These are phyloP conservation scores for Callithrix jacchus DNA, from an alignment of 2,113 vertebrate species.

Conservation along the genomic window DNA sequence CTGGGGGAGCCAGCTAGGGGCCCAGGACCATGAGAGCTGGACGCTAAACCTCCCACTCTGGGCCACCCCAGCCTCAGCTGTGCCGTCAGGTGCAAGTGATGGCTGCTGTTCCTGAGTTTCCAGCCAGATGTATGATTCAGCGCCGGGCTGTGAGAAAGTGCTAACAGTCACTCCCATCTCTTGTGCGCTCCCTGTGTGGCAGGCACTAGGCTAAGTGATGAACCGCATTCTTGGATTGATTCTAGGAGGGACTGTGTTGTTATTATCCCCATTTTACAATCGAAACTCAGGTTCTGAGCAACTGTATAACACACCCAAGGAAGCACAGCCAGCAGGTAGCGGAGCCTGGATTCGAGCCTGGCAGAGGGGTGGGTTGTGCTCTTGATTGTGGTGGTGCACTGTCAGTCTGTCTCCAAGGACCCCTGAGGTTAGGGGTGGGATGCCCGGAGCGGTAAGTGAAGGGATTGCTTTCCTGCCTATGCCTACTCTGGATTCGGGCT, in stretches of 20 bases:
- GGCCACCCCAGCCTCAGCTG: neutral
- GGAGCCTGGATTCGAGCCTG: neutral
- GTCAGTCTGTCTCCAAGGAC: fast-evolving
- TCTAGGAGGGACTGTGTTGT: neutral
- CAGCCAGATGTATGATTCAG: neutral
- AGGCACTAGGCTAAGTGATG: fast-evolving
- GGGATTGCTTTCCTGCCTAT: neutral
- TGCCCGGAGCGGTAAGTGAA: neutral
- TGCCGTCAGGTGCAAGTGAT: fast-evolving
- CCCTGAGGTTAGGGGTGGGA: neutral
- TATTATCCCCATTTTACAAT: neutral
- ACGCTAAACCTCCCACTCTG: neutral
- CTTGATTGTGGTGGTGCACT: neutral
- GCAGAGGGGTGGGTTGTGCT: neutral
- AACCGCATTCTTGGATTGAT: neutral
- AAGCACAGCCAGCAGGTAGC: neutral
- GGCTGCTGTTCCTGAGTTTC: neutral
- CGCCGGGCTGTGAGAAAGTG: neutral
- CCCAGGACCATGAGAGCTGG: neutral
- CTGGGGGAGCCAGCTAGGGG: neutral
- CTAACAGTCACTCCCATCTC: neutral
- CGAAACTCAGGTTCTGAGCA: neutral
- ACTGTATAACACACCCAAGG: neutral
- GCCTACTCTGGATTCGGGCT: neutral
- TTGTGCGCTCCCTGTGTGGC: neutral